phyloP scores from a whole-genome alignment of 2,888 invertebrate genomes.

The Brachylomia viminalis region DNA sequence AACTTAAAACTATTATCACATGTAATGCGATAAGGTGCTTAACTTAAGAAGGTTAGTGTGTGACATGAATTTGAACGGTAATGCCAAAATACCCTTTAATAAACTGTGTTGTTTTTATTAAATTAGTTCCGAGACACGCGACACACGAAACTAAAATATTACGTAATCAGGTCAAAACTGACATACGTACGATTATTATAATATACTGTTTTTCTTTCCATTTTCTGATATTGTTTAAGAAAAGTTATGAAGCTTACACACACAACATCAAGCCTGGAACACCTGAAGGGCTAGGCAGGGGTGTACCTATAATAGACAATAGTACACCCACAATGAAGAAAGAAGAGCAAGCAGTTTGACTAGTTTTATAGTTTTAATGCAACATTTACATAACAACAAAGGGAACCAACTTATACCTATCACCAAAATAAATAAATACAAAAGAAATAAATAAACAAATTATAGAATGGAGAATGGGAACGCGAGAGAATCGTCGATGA shows the following conservation, averaged over 20 bases:
- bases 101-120: slow-evolving; percentile 88
- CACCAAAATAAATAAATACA: not conserved
- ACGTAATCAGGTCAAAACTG: slow-evolving; percentile 83
- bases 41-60: slow-evolving; percentile 77
- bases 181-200: slow-evolving; percentile 65
- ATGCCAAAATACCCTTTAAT: slow-evolving; percentile 87
- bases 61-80: slow-evolving; percentile 78
- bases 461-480: not conserved
- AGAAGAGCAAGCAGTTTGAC: not conserved
- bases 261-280: not conserved
- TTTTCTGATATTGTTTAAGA: slow-evolving; percentile 16
- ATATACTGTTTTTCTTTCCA: slow-evolving; percentile 44
- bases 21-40: slow-evolving; percentile 77
- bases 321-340: not conserved
- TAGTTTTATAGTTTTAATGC: too few relatives aligned
- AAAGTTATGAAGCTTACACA: not conserved
- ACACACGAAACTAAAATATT: slow-evolving; percentile 82
- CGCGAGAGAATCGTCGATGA: not conserved
- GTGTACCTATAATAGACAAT: not conserved
- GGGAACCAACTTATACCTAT: not conserved
- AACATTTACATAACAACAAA: not conserved
- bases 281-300: not conserved
- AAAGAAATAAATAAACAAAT: not conserved
- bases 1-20: slow-evolving; percentile 68
- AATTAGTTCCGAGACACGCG: slow-evolving; percentile 87